These are phyloP conservation scores for Mantis religiosa DNA, from an alignment of 2,888 invertebrate genomes.

Conservation along the genomic window DNA sequence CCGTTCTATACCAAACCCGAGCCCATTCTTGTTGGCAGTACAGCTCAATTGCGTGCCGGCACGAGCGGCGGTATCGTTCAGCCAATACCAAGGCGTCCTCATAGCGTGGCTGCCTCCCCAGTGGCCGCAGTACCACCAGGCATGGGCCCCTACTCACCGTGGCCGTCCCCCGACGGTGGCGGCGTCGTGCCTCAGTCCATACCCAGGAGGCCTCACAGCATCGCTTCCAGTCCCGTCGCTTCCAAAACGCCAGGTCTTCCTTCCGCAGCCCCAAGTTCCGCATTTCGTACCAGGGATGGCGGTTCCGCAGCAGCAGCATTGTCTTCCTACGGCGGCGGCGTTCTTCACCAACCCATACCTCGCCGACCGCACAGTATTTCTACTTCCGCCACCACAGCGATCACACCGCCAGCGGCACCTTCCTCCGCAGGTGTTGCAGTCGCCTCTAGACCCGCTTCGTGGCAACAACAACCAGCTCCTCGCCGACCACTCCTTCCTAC, in stretches of 20 bases:
- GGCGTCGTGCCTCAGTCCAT: slow-evolving; percentile 37
- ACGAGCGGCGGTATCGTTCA: background rate
- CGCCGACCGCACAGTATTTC: slow-evolving; percentile 44
- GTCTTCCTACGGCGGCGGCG: slow-evolving; percentile 42
- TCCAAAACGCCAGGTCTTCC: slow-evolving; percentile 18
- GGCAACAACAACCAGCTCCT: background rate
- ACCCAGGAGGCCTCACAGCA: slow-evolving; percentile 57
- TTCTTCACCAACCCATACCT: slow-evolving; percentile 43
- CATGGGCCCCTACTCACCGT: slow-evolving; percentile 22
- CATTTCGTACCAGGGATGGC: slow-evolving; percentile 23
- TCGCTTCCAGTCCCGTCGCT: slow-evolving; percentile 49
- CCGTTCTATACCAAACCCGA: slow-evolving; percentile 48
- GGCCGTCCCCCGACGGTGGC: slow-evolving; percentile 34
- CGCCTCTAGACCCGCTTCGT: background rate
- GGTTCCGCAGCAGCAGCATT: slow-evolving; percentile 31
- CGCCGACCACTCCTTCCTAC: background rate
- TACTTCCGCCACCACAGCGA: slow-evolving; percentile 33
- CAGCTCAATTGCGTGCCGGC: background rate
- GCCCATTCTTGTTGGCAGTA: slow-evolving; percentile 16
- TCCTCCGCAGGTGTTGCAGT: background rate
- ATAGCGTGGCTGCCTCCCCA: slow-evolving; percentile 44
- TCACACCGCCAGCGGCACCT: background rate
- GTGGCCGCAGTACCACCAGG: slow-evolving; percentile 28
- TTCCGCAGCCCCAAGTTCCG: slow-evolving; percentile 27
- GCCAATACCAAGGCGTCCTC: slow-evolving; percentile 30